A percentile compares a stretch with the other conserved stretches of the same genome.
Conservation (phyloP, 2,113 vertebrate genomes). For the Panthera uncia region DNA sequence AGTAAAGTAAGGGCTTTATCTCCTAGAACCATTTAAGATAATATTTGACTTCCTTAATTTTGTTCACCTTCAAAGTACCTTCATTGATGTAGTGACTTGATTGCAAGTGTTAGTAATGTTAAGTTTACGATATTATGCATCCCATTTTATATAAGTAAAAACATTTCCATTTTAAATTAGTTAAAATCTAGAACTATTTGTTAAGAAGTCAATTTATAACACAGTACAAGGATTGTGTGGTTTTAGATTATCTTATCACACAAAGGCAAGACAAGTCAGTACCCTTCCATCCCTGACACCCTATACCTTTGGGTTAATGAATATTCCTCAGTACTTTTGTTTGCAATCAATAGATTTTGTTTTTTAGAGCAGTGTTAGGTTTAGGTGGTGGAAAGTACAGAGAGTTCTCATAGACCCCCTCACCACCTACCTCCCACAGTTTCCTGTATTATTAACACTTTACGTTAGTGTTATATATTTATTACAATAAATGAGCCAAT, state of each 20-base stretch:
- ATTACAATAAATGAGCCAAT: neutral
- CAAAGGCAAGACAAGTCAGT: neutral
- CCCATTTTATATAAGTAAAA: neutral
- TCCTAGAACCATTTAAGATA: neutral
- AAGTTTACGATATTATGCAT: neutral
- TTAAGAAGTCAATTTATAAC: neutral
- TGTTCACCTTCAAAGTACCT: neutral
- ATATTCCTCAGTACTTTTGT: neutral
- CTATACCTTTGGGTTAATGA: neutral
- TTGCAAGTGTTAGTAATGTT: neutral
- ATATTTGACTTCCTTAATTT: neutral
- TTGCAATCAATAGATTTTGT: neutral
- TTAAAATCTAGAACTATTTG: neutral
- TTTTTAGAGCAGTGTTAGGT: neutral
- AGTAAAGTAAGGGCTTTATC: neutral
- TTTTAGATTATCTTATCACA: neutral
- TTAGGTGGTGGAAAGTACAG: neutral
- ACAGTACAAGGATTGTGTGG: neutral
- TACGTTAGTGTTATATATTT: neutral
- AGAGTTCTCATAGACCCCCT: neutral
- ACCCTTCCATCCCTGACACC: too few relatives aligned
- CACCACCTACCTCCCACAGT: fast-evolving
- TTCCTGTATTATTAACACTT: neutral
- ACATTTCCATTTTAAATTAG: neutral
- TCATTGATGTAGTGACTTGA: neutral